Evolutionary conservation across 2,797 vertebrate species (phyloP), one percentile per base, ranked within the genome.

Genomic region (Peromyscus melanophrys): DNA sequence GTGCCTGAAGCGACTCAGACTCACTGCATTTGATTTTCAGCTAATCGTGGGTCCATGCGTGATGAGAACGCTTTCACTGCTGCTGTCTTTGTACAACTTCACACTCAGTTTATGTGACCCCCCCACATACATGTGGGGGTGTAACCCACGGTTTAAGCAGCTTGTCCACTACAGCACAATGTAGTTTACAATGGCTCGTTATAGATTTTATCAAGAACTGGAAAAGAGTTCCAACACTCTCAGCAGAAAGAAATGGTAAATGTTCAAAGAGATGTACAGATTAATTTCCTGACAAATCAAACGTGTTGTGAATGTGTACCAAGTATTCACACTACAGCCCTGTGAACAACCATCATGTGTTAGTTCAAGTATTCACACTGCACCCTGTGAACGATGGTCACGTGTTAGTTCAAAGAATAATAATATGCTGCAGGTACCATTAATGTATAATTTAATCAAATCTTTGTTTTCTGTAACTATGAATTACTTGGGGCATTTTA

Each of bases 401-500:
- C 3, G 5, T 34, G 5, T 40, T 17, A 52, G 27, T 73, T 81
- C 61, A 63, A 46, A 90, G 69, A 59, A 21, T 16, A 69, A 87
- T 75, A 95, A 89, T 19, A 55, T 71, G 23, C 9, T 76, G 69
- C 67, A 46, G 75, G 23, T 85, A 92, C 0, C 34, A 7, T 2
- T 71, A 65, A 84, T 40, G 69, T 43, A 82, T 86, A 87, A 76
- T 84, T 84, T 84, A 81, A 59, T 81, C 67, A 89, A 91, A 75
- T 91, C 40, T 89, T 10, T 8, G 52, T 52, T 89, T 91, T 83
- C 55, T 91, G 67, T 57, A 17, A 90, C 34, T 69, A 71, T 90
- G 21, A 23, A 19, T 85, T 69, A 2, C 49, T 93, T 91, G 57
- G 13, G 43, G 21, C n/a, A 27, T 92, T 83, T 34, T 84, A 86